Percentiles rank a stretch among this genome's conserved stretches.
Conservation (phyloP, 2,113 vertebrate species). For the Sardina pilchardus region DNA sequence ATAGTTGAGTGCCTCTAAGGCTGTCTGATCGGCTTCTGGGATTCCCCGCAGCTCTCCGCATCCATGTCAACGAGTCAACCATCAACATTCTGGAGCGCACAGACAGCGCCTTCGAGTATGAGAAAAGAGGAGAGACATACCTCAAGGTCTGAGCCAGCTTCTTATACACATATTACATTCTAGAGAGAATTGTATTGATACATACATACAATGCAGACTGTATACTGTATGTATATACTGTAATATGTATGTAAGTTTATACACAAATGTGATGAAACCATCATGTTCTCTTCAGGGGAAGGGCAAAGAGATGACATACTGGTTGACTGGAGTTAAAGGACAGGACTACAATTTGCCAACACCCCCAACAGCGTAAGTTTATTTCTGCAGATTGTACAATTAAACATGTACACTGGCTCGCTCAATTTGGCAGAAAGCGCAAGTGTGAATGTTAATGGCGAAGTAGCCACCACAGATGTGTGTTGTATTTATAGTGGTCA, state of each 20-base stretch:
- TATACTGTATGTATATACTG: background rate
- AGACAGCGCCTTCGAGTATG: conserved; percentile 85
- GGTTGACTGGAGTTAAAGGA: conserved; percentile 86
- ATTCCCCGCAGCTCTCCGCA: conserved; percentile 68
- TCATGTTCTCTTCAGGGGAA: conserved; percentile 75
- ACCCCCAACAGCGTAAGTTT: conserved; percentile 88
- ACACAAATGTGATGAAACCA: background rate
- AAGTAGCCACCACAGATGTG: too few relatives aligned
- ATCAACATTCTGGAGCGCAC: conserved; percentile 89
- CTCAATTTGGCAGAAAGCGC: too few relatives aligned
- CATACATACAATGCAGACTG: background rate
- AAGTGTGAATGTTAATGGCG: too few relatives aligned
- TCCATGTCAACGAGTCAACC: conserved; percentile 89
- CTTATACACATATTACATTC: conserved; percentile 6
- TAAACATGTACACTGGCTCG: too few relatives aligned
- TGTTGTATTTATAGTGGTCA: background rate
- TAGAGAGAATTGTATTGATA: background rate
- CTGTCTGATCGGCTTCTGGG: background rate
- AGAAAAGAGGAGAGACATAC: conserved; percentile 87
- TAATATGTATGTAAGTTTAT: background rate
- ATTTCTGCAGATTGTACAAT: background rate
- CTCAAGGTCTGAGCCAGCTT: conserved; percentile 78
- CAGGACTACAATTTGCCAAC: conserved; percentile 82
- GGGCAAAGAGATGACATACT: conserved; percentile 91
- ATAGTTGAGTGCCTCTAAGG: background rate